Percentiles rank a stretch among this genome's conserved stretches.
Conservation (phyloP, 2,888 invertebrate species). For the Drosophila lutescens region DNA sequence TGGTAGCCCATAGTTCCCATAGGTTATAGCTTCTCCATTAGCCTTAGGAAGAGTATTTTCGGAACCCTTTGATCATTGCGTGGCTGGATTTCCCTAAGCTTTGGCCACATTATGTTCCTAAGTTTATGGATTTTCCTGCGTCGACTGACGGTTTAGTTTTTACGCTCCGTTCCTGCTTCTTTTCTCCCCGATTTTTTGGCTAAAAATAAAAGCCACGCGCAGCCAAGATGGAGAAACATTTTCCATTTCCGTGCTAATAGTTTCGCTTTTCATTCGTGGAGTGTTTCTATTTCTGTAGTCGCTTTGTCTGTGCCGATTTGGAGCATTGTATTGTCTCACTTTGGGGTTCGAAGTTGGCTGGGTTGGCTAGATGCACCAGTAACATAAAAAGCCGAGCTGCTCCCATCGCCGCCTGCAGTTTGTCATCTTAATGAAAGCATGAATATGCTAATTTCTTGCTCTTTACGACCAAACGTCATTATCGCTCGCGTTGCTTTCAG, state of each 20-base stretch:
- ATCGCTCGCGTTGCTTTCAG: slow-evolving; percentile 30
- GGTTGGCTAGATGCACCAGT: slow-evolving; percentile 10
- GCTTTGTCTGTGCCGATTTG: slow-evolving; percentile 18
- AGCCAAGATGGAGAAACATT: slow-evolving; percentile 27
- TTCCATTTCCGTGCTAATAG: slow-evolving; percentile 52
- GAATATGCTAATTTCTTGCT: slow-evolving; percentile 65
- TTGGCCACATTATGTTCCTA: slow-evolving; percentile 46
- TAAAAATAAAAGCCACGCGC: slow-evolving; percentile 62
- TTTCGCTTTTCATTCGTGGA: slow-evolving; percentile 71
- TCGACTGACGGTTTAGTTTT: slow-evolving; percentile 50
- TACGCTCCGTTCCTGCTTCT: slow-evolving; percentile 28
- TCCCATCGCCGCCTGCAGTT: slow-evolving; percentile 51
- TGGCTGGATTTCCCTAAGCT: slow-evolving; percentile 15
- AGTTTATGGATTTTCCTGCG: slow-evolving; percentile 49
- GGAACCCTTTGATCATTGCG: slow-evolving; percentile 20
- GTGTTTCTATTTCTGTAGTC: slow-evolving; percentile 36
- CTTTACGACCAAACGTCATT: slow-evolving; percentile 49
- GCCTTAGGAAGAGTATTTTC: slow-evolving; percentile 24
- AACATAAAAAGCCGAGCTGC: slow-evolving; percentile 28
- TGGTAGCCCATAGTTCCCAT: background rate
- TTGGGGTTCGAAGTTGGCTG: slow-evolving; percentile 1
- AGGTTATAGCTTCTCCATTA: slow-evolving; percentile 1
- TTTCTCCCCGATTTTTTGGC: slow-evolving; percentile 32
- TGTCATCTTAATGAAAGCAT: slow-evolving; percentile 58
- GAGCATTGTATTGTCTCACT: slow-evolving; percentile 21